Evolutionary conservation across 2,888 invertebrate genomes (phyloP), one percentile per base, ranked within the genome.

Genomic region (Heliconius ismenius): DNA sequence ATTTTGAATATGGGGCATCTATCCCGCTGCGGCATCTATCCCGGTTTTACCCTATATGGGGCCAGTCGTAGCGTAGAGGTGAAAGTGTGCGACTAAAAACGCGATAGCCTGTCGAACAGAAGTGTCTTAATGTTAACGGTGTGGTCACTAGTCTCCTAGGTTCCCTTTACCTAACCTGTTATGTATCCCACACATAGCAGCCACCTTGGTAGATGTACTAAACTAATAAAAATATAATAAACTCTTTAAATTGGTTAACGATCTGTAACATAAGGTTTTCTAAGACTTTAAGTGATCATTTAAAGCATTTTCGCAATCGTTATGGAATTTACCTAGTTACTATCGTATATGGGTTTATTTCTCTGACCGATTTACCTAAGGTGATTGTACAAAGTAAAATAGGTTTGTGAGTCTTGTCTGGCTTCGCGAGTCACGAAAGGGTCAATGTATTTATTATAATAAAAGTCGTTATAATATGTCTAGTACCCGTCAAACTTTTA

Each of bases 391-490:
- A 36, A 63, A 62, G 36, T 89, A 87, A 83, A 83, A 83, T 81
- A 85, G 84, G 87, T 87, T 87, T 83, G 84, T 80, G 73, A 75
- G 75, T 70, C 72, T 76, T 77, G 80, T 78, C 75, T 76, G 75
- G 62, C 74, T 75, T 69, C 68, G 43, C 74, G 36, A 63, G 73
- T 74, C 75, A 76, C 75, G 73, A 60, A 43, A 63, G 68, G 72
- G 39, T 36, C n/a, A 70, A 32, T 54, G 70, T 58, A 32, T 58
- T 67, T 67, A 26, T 24, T 24, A 39, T 62, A 62, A 58, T 58
- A 58, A 58, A n/a, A 58, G 21, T 10, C 9, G 58, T 2, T 58
- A 49, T 18, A 15, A 49, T 49, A 49, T 49, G 49, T 21, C 7
- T 58, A 58, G n/a, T 58, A 10, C n/a, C 10, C n/a, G 49, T 21